phyloP scores from a whole-genome alignment of 2,797 vertebrate genomes.

The Manis crassicaudata region DNA sequence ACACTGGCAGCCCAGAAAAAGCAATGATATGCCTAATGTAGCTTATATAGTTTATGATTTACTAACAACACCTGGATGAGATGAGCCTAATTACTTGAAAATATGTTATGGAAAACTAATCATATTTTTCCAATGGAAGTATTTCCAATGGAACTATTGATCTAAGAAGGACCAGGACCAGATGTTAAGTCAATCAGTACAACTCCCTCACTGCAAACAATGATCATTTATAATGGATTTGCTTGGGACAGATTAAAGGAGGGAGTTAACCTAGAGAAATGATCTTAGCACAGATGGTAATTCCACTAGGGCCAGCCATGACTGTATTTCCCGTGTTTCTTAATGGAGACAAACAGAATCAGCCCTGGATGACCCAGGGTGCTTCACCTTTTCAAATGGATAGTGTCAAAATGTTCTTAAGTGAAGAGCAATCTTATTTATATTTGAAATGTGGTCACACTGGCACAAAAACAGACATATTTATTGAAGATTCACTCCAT shows the following conservation, averaged over 20 bases:
- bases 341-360: background rate
- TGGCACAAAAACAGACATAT: background rate
- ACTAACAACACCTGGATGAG: background rate
- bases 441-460: background rate
- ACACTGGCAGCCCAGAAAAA: background rate
- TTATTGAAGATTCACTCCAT: background rate
- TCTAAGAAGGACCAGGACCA: background rate
- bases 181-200: background rate
- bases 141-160: background rate
- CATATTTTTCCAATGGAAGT: background rate
- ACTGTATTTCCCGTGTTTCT: background rate
- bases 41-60: slow-evolving; percentile 28
- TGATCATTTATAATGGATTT: background rate
- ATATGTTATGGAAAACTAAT: background rate
- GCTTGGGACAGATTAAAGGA: background rate
- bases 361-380: background rate
- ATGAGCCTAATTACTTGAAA: slow-evolving; percentile 17
- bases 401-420: background rate
- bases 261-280: background rate
- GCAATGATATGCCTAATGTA: background rate
- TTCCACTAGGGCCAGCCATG: background rate
- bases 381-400: background rate
- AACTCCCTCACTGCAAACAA: background rate
- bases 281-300: background rate
- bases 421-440: background rate